These are phyloP conservation scores for Xiphorhynchus erythropygius DNA, from an alignment of 2,797 vertebrate genomes.

Conservation along the genomic window DNA sequence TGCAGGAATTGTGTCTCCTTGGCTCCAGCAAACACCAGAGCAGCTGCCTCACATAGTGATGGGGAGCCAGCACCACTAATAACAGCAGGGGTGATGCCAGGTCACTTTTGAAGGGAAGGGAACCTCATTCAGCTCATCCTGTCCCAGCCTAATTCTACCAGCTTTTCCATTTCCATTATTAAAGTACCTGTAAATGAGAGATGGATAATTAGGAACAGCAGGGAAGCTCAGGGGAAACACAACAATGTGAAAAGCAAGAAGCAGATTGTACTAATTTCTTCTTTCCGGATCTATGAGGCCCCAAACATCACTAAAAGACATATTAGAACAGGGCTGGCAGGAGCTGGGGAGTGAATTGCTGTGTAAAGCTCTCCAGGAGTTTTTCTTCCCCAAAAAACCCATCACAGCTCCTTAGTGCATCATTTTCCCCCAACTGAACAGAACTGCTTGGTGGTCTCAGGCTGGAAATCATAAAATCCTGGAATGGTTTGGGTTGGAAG, in stretches of 20 bases:
- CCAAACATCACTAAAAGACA: slow-evolving; percentile 15
- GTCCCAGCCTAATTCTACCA: background rate
- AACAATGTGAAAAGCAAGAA: background rate
- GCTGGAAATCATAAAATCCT: background rate
- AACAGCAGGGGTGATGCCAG: background rate
- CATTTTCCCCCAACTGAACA: background rate
- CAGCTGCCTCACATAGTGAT: background rate
- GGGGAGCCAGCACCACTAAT: background rate
- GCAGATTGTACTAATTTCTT: background rate
- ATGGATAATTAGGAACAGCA: slow-evolving; percentile 2
- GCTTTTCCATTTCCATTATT: background rate
- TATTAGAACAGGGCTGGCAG: background rate
- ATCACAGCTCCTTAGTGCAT: background rate
- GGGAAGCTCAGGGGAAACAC: background rate
- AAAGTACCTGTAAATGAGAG: background rate
- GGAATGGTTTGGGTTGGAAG: background rate
- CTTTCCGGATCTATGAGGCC: background rate
- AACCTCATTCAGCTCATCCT: background rate
- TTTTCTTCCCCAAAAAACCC: background rate
- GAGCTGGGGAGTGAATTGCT: background rate
- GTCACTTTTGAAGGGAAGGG: background rate
- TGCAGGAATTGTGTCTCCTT: background rate
- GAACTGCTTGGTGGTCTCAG: background rate
- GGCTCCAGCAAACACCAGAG: background rate
- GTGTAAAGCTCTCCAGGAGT: background rate